Evolutionary conservation across 2,113 vertebrate genomes (phyloP).

Genomic region (Nerophis lumbriciformis): DNA sequence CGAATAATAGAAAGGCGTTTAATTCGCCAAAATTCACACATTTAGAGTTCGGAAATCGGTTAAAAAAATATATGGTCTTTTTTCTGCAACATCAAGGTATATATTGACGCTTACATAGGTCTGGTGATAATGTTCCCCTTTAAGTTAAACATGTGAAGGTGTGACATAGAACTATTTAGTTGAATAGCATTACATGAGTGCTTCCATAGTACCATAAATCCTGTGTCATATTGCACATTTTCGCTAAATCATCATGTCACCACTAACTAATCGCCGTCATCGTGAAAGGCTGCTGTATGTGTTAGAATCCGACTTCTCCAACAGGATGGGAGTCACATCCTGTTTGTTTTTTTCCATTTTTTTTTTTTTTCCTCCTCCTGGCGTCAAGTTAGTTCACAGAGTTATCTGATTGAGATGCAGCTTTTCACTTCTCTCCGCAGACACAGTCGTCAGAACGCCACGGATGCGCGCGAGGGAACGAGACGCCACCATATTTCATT

Average conservation of each 20-base stretch:
- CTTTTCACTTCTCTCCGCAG: conserved; percentile 15
- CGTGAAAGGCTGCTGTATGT: conserved; percentile 5
- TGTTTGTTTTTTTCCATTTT: conserved; percentile 16
- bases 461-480: conserved; percentile 9
- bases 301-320: conserved; percentile 1
- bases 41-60: no score
- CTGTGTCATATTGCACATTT: background rate
- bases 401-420: conserved; percentile 43
- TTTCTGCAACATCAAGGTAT: no score
- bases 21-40: no score
- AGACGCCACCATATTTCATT: conserved; percentile 31
- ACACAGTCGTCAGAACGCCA: conserved; percentile 27
- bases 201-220: background rate
- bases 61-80: no score
- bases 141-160: no score
- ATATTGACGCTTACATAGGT: no score
- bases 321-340: conserved; percentile 59
- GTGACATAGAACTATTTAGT: no score
- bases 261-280: conserved; percentile 3
- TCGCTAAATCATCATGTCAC: background rate
- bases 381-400: conserved; percentile 9
- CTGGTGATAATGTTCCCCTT: no score
- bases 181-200: background rate
- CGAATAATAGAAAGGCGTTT: no score
- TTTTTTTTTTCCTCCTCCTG: conserved; percentile 10